Conservation (phyloP, 2,888 invertebrate genomes). For the Tipula unca region DNA sequence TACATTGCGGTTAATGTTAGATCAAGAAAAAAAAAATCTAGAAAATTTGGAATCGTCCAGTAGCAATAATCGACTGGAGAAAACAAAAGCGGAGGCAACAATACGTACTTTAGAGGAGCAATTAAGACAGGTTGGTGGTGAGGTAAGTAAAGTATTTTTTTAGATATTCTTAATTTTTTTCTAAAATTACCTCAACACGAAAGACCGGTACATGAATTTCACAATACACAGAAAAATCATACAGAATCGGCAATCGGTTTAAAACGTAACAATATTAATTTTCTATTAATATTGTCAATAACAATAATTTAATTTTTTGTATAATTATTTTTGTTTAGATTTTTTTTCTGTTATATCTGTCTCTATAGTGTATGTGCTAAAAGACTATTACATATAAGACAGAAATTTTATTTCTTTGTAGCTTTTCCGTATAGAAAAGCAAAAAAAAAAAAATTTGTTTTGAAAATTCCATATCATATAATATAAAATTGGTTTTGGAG, state of each 20-base stretch:
- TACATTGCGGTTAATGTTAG: constrained; percentile 83
- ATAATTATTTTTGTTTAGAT: background rate
- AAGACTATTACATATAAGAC: background rate
- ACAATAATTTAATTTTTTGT: background rate
- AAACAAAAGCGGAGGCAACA: constrained; percentile 36
- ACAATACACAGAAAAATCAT: background rate
- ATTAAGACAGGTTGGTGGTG: constrained; percentile 40
- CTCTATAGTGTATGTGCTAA: constrained; percentile 15
- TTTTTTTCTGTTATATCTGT: background rate
- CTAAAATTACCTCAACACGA: background rate
- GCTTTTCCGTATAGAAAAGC: background rate
- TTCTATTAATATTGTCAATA: constrained; percentile 19
- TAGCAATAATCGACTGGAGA: constrained; percentile 33
- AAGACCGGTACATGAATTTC: background rate
- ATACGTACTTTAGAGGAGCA: constrained; percentile 41
- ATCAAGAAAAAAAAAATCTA: constrained; percentile 75
- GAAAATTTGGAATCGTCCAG: constrained; percentile 56
- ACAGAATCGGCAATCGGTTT: background rate
- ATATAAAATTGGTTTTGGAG: background rate
- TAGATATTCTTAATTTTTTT: constrained; percentile 15
- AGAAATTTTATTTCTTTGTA: background rate
- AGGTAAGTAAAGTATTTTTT: constrained; percentile 33
- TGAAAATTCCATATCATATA: background rate
- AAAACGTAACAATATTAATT: constrained; percentile 15
- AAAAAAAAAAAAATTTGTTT: background rate